Evolutionary conservation across 2,797 vertebrate genomes (phyloP).

Genomic region (Epinephelus awoara): DNA sequence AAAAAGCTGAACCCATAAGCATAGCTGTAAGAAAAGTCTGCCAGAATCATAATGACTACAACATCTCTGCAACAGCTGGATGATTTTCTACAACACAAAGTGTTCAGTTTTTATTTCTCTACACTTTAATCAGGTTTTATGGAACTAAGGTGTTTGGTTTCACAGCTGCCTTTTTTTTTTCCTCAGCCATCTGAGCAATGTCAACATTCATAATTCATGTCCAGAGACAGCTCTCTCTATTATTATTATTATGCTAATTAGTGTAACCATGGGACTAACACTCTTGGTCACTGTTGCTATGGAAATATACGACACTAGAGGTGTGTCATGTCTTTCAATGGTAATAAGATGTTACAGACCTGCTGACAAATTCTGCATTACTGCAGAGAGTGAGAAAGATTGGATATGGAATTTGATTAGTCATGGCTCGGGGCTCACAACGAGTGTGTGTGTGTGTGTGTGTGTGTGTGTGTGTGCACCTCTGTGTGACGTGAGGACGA

Average conservation of each 20-base stretch:
- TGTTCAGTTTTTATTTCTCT: conserved; percentile 32
- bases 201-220: conserved; percentile 53
- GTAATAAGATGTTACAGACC: conserved; percentile 27
- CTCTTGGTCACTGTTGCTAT: conserved; percentile 56
- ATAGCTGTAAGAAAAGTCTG: neutral
- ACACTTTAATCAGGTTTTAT: conserved; percentile 2
- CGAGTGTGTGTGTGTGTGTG: neutral
- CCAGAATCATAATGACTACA: neutral
- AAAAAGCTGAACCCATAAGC: neutral
- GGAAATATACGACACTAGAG: conserved; percentile 53
- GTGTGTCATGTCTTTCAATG: conserved; percentile 15
- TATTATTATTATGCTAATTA: conserved; percentile 41
- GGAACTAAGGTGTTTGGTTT: conserved; percentile 22
- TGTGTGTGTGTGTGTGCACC: neutral
- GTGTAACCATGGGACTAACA: conserved; percentile 43
- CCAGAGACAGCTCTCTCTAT: conserved; percentile 14
- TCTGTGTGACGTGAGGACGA: neutral
- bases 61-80: conserved; percentile 2
- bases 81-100: neutral
- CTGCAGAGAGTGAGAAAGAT: conserved; percentile 4
- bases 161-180: conserved; percentile 1
- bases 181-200: conserved; percentile 16
- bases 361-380: conserved; percentile 15
- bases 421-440: conserved; percentile 4
- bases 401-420: conserved; percentile 24